phyloP scores from a whole-genome alignment of 1,140 invertebrate genomes.

The Drosophila mojavensis region DNA sequence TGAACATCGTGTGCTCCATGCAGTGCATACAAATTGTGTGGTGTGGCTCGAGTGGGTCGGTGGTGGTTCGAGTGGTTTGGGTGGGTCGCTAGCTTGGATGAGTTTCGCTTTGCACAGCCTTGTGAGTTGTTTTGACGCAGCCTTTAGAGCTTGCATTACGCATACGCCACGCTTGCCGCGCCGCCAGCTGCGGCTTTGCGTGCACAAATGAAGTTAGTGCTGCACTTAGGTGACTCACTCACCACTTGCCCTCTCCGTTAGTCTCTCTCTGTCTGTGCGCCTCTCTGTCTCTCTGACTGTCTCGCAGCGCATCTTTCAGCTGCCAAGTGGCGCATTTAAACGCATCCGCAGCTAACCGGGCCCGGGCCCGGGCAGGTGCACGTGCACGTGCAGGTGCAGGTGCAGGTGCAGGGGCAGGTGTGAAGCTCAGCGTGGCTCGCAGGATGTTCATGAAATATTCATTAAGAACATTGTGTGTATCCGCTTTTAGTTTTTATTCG shows the following conservation, averaged over 20 bases:
- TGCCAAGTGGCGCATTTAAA: conserved; percentile 38
- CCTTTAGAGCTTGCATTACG: conserved; percentile 53
- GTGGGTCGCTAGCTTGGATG: background rate
- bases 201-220: conserved; percentile 72
- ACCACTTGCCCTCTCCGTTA: background rate
- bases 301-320: conserved; percentile 12
- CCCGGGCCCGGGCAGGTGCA: background rate
- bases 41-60: background rate
- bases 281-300: no score
- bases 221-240: conserved; percentile 55
- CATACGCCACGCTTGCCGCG: conserved; percentile 59
- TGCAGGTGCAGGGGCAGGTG: background rate
- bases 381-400: no score
- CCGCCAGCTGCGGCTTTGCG: conserved; percentile 48
- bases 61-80: background rate
- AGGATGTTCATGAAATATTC: conserved; percentile 76
- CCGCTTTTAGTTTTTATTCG: conserved; percentile 49
- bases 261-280: background rate
- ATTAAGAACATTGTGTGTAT: conserved; percentile 63
- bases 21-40: conserved; percentile 41
- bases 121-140: conserved; percentile 57
- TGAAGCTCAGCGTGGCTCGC: background rate
- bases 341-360: background rate
- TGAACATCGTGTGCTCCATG: background rate
- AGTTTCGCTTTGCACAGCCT: conserved; percentile 12